These are phyloP conservation scores for Apostichopus parvimensis DNA, from an alignment of 35 echinoderm and acorn worm genomes.

Conservation along the genomic window DNA sequence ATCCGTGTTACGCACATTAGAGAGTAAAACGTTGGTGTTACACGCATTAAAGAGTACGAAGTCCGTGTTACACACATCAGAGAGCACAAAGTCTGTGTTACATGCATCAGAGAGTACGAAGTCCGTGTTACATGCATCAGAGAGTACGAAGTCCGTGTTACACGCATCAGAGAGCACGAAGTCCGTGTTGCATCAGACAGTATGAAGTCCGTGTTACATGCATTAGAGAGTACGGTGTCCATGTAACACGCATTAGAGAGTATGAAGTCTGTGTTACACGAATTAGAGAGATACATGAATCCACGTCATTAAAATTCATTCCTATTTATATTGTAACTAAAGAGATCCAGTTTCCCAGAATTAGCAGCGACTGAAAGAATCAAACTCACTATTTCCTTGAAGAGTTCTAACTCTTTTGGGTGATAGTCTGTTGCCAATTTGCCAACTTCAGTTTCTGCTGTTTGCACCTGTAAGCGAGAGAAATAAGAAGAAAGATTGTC, in stretches of 20 bases:
- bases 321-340: no score
- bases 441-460: conserved; percentile 69
- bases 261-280: not conserved
- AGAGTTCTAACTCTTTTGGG: conserved; percentile 65
- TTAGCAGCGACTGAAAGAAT: no score
- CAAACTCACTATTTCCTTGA: conserved; percentile 77
- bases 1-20: no score
- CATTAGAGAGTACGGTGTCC: no score
- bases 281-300: not conserved
- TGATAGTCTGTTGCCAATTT: conserved; percentile 68
- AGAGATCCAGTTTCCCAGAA: no score
- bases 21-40: no score
- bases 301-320: no score
- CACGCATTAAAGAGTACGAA: no score
- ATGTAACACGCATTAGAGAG: not conserved
- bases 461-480: conserved; percentile 52
- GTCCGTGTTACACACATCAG: not conserved
- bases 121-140: not conserved
- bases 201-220: no score
- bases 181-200: no score
- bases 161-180: no score
- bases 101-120: not conserved
- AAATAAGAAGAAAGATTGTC: not conserved
- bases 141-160: not conserved
- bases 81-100: no score